A percentile compares a stretch with the other conserved stretches of the same genome.
Conservation (phyloP, 2,113 vertebrate genomes). For the Pluvianellus socialis region DNA sequence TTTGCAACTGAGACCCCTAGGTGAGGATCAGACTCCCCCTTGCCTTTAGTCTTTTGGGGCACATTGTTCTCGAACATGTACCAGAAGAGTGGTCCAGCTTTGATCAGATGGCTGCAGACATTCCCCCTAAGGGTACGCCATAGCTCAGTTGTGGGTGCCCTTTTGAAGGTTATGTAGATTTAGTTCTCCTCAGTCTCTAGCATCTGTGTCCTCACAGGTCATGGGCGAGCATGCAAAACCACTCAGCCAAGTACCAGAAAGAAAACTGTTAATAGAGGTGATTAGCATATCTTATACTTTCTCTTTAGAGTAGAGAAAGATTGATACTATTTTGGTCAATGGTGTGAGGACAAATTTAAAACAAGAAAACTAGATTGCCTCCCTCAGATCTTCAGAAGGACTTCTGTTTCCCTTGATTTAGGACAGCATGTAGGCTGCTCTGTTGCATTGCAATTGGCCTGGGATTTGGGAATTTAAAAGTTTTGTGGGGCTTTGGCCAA, state of each 20-base stretch:
- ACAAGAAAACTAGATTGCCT: neutral
- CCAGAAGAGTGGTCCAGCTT: neutral
- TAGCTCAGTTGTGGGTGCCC: neutral
- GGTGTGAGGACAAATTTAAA: neutral
- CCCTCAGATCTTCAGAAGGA: neutral
- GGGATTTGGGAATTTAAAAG: neutral
- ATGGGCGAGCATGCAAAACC: neutral
- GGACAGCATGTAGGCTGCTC: neutral
- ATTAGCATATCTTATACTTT: neutral
- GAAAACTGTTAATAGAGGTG: neutral
- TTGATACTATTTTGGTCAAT: neutral
- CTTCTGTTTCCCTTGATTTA: neutral
- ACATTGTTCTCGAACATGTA: neutral
- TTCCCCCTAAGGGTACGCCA: neutral
- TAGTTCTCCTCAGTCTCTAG: neutral
- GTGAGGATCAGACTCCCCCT: rapidly evolving
- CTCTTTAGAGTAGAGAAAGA: neutral
- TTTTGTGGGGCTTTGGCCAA: neutral
- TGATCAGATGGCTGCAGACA: neutral
- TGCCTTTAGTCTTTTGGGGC: neutral
- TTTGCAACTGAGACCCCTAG: neutral
- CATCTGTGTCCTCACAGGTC: neutral
- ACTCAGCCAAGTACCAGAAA: neutral
- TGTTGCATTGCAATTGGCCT: neutral
- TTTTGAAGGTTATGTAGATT: neutral